Conservation (phyloP, 1,140 invertebrate genomes). For the Lepidurus couesii region DNA sequence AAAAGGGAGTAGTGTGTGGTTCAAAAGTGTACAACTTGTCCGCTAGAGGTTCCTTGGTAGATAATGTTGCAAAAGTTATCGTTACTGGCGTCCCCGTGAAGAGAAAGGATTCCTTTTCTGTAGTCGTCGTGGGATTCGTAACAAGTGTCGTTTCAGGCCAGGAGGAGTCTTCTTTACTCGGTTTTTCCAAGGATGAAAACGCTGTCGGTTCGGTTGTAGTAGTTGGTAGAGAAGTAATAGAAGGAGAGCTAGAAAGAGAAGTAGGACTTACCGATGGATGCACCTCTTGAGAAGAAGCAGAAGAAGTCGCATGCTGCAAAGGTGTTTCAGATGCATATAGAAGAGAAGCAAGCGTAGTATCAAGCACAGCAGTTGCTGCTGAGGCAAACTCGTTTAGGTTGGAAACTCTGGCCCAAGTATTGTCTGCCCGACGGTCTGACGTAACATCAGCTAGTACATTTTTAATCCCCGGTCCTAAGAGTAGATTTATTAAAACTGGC, state of each 20-base stretch:
- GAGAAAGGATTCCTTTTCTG: not conserved
- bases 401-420: not conserved
- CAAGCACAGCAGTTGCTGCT: not conserved
- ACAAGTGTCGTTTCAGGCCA: constrained; percentile 8
- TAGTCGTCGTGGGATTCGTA: not conserved
- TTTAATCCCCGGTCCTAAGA: too few relatives aligned
- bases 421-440: too few relatives aligned
- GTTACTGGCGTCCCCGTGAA: not conserved
- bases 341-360: not conserved
- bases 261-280: constrained; percentile 4
- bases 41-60: not conserved
- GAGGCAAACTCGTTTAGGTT: not conserved
- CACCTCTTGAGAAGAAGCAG: not conserved
- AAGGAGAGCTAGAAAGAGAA: not conserved
- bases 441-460: too few relatives aligned
- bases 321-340: not conserved
- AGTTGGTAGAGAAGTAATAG: not conserved
- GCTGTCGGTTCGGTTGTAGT: not conserved
- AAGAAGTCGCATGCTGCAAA: not conserved
- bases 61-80: not conserved
- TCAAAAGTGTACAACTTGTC: not conserved
- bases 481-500: too few relatives aligned
- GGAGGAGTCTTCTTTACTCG: not conserved
- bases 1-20: not conserved
- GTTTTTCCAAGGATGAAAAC: not conserved